phyloP scores from a whole-genome alignment of 2,113 vertebrate species.

The Nycticryphes semicollaris region DNA sequence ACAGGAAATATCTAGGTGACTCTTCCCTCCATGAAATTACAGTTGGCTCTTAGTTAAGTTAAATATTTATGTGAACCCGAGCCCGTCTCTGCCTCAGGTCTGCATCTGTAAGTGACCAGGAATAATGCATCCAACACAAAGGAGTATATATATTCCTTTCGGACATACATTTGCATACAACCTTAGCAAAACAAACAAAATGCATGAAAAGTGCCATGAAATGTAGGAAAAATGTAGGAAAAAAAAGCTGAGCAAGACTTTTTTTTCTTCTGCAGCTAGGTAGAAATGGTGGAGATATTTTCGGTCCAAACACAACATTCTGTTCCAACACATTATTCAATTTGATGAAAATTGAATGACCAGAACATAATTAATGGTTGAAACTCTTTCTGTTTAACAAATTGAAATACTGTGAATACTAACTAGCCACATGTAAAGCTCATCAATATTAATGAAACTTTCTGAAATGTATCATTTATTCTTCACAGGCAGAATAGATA shows the following conservation, averaged over 20 bases:
- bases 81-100: not conserved
- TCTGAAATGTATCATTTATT: slow-evolving; percentile 62
- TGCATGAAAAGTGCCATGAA: not conserved
- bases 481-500: slow-evolving; percentile 8
- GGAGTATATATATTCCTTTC: not conserved
- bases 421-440: slow-evolving; percentile 67
- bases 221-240: not conserved
- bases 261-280: not conserved
- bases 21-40: not conserved
- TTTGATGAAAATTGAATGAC: slow-evolving; percentile 63
- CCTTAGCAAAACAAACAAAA: not conserved
- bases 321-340: slow-evolving; percentile 50
- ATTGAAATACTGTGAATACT: slow-evolving; percentile 67
- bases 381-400: slow-evolving; percentile 69
- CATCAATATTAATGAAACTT: slow-evolving; percentile 75
- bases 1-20: not conserved
- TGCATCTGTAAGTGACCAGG: not conserved
- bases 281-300: not conserved
- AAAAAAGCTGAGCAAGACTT: not conserved
- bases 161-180: not conserved
- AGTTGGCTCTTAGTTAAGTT: not conserved
- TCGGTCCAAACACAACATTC: not conserved
- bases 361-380: slow-evolving; percentile 60
- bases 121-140: not conserved
- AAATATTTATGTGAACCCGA: not conserved